Conservation (phyloP, 1,140 invertebrate genomes). For the Dreissena rostriformis region DNA sequence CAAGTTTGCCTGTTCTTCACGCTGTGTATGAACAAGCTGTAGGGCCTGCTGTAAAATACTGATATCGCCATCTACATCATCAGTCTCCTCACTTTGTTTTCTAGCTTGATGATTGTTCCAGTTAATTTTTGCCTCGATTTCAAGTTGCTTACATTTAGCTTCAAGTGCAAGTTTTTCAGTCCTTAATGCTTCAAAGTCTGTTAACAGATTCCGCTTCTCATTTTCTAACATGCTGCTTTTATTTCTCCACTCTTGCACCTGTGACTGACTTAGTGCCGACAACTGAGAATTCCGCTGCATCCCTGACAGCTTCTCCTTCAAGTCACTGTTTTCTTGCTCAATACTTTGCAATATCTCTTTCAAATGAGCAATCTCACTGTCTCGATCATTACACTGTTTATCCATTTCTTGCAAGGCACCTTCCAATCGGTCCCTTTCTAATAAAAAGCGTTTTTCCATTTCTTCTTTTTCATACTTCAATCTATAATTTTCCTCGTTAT, state of each 20-base stretch:
- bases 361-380: constrained; percentile 29
- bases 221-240: constrained; percentile 3
- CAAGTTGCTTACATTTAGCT: constrained; percentile 42
- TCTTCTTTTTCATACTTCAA: constrained; percentile 14
- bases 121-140: constrained; percentile 43
- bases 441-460: background rate
- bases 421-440: constrained; percentile 16
- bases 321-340: constrained; percentile 2
- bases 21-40: background rate
- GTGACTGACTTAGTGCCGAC: background rate
- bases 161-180: constrained; percentile 9
- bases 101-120: background rate
- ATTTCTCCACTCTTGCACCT: background rate
- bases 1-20: constrained; percentile 3
- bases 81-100: constrained; percentile 7
- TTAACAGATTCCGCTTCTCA: constrained; percentile 1
- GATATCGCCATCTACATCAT: constrained; percentile 51
- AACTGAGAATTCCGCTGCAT: background rate
- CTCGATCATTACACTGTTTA: background rate
- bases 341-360: constrained; percentile 2
- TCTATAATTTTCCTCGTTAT: constrained; percentile 25
- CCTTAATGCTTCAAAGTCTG: background rate
- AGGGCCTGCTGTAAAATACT: constrained; percentile 9
- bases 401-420: no score
- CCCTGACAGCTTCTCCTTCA: background rate